These are phyloP conservation scores for Sussaba pulchella DNA, from an alignment of 2,888 invertebrate species.

Conservation along the genomic window DNA sequence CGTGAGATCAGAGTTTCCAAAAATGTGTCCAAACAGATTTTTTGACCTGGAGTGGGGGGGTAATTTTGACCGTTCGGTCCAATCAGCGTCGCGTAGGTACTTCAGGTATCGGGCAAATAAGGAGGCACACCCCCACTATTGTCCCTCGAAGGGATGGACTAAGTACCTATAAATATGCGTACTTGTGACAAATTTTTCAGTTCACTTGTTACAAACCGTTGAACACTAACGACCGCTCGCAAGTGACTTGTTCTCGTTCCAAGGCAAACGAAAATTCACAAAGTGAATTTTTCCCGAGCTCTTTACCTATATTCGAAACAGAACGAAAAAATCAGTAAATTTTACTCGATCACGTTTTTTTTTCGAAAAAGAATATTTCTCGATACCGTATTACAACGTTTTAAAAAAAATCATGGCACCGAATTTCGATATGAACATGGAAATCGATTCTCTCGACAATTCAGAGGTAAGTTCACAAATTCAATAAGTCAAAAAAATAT, in stretches of 20 bases:
- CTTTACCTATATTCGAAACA: too few relatives aligned
- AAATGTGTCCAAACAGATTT: constrained; percentile 8
- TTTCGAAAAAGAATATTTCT: too few relatives aligned
- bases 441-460: too few relatives aligned
- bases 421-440: too few relatives aligned
- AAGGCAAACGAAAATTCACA: too few relatives aligned
- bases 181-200: constrained; percentile 40
- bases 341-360: too few relatives aligned
- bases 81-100: constrained; percentile 4
- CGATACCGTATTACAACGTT: too few relatives aligned
- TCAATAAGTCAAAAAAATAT: too few relatives aligned
- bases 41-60: constrained; percentile 16
- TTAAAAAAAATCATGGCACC: too few relatives aligned
- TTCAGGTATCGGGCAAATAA: constrained; percentile 41
- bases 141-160: constrained; percentile 54
- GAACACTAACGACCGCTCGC: constrained; percentile 6
- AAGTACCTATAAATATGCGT: constrained; percentile 40
- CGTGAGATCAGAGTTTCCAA: neutral
- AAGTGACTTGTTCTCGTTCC: neutral
- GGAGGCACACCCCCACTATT: constrained; percentile 38
- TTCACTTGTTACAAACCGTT: constrained; percentile 32
- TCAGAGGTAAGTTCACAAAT: too few relatives aligned
- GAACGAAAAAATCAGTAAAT: too few relatives aligned
- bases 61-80: neutral
- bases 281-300: too few relatives aligned